Conservation (phyloP, 1,140 invertebrate species). For the Drosophila guanche region DNA sequence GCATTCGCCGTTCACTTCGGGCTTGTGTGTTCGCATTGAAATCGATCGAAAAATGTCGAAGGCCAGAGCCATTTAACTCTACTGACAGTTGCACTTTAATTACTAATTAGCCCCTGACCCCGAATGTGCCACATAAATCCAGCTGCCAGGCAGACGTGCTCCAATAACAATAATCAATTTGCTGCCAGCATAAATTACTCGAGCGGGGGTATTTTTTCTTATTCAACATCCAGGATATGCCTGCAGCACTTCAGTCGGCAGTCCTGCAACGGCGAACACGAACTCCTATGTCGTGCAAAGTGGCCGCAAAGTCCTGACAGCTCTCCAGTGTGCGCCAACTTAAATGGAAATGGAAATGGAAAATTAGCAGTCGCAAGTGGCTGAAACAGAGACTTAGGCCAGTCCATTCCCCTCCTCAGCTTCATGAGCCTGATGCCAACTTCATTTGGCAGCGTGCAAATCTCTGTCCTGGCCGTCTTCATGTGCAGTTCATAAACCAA, state of each 20-base stretch:
- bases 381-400: slow-evolving; percentile 15
- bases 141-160: no score
- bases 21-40: neutral
- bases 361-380: slow-evolving; percentile 33
- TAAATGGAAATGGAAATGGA: slow-evolving; percentile 16
- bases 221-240: no score
- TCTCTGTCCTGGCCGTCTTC: slow-evolving; percentile 45
- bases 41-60: neutral
- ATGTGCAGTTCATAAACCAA: slow-evolving; percentile 73
- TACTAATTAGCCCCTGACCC: slow-evolving; percentile 36
- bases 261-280: slow-evolving; percentile 4
- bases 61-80: slow-evolving; percentile 4
- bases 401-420: slow-evolving; percentile 2
- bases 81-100: slow-evolving; percentile 7
- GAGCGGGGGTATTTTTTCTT: no score
- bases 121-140: neutral
- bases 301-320: slow-evolving; percentile 61
- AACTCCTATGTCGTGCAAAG: slow-evolving; percentile 49
- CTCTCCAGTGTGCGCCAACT: neutral
- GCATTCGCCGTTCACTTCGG: neutral
- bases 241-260: neutral
- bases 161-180: slow-evolving; percentile 21
- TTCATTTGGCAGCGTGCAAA: slow-evolving; percentile 67
- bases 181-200: slow-evolving; percentile 26
- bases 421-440: slow-evolving; percentile 41